phyloP scores from a whole-genome alignment of 2,888 invertebrate genomes.

The Xestoiulus laeticollis region DNA sequence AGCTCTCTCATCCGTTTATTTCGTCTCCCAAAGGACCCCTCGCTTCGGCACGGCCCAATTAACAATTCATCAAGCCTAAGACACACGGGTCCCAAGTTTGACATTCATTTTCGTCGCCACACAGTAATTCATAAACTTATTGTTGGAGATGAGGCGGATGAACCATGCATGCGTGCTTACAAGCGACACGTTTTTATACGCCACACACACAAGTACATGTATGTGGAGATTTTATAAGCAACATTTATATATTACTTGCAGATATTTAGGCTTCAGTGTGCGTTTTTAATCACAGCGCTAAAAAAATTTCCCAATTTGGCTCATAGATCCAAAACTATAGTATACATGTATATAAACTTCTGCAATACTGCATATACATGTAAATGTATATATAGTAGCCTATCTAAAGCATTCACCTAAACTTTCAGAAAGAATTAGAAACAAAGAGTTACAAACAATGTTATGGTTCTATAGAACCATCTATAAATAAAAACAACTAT shows the following conservation, averaged over 20 bases:
- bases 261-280: no score
- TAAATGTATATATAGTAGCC: no score
- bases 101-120: slow-evolving; percentile 51
- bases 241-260: background rate
- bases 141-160: slow-evolving; percentile 25
- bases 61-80: slow-evolving; percentile 53
- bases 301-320: background rate
- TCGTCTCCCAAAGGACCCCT: slow-evolving; percentile 49
- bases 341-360: no score
- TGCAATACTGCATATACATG: no score
- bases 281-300: background rate
- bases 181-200: slow-evolving; percentile 19
- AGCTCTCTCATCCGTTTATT: slow-evolving; percentile 28
- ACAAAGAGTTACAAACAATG: no score
- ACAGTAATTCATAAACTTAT: slow-evolving; percentile 49
- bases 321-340: background rate
- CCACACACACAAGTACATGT: no score
- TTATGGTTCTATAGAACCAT: no score
- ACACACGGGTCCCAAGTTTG: slow-evolving; percentile 46
- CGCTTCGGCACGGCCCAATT: slow-evolving; percentile 51
- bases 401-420: no score
- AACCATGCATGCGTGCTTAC: slow-evolving; percentile 42
- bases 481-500: no score
- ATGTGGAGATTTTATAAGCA: background rate
- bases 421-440: no score